phyloP scores from a whole-genome alignment of 2,113 vertebrate species.

The Tonatia bakeri region DNA sequence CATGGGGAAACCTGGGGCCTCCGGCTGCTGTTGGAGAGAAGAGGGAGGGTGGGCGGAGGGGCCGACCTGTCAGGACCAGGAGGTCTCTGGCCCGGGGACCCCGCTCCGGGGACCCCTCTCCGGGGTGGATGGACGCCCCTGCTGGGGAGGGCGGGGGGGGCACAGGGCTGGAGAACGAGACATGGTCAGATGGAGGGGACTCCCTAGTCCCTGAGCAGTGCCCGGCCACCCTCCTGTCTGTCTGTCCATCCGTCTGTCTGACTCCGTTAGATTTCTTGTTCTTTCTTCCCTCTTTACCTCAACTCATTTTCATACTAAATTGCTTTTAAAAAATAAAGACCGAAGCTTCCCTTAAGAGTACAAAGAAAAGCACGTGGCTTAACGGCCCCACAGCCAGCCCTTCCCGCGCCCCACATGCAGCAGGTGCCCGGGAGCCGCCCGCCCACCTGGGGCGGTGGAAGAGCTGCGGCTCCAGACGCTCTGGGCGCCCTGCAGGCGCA shows the following conservation, averaged over 20 bases:
- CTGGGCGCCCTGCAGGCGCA: too few relatives aligned
- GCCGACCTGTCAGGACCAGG: too few relatives aligned
- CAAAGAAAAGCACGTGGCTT: neutral
- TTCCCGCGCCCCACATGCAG: neutral
- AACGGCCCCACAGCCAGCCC: neutral
- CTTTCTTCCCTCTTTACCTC: neutral
- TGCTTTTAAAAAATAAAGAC: neutral
- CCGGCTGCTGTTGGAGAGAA: neutral
- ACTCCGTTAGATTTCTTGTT: neutral
- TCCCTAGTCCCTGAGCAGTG: neutral
- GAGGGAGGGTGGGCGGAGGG: neutral
- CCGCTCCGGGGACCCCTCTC: too few relatives aligned
- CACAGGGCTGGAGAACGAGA: neutral
- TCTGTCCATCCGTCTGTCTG: neutral
- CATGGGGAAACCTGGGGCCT: neutral
- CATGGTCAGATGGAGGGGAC: neutral
- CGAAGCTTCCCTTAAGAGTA: neutral
- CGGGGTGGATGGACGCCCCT: neutral
- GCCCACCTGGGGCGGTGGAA: neutral
- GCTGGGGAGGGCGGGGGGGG: neutral
- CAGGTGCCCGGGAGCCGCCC: neutral
- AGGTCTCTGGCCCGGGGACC: too few relatives aligned
- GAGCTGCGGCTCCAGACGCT: neutral
- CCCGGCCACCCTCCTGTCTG: neutral
- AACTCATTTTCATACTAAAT: neutral